Percentiles rank a stretch among this genome's conserved stretches.
Evolutionary conservation across 2,113 vertebrate species (phyloP).

Genomic region (Megaleporinus macrocephalus): DNA sequence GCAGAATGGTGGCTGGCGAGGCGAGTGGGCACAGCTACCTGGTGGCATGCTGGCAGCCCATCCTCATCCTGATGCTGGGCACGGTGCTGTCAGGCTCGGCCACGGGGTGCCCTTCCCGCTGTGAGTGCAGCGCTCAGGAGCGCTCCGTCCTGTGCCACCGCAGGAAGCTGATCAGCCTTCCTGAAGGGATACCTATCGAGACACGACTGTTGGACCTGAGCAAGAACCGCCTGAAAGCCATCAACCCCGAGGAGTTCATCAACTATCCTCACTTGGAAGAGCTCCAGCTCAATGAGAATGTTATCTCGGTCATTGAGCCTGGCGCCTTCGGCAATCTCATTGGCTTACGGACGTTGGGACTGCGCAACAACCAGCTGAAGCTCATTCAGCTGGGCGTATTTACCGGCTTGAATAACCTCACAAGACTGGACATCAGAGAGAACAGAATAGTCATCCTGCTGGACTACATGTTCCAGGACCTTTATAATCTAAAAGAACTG

Average conservation of each 20-base stretch:
- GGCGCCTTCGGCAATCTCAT: constrained; percentile 95
- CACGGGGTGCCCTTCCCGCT: constrained; percentile 94
- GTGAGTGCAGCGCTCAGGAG: constrained; percentile 95
- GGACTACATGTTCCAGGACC: constrained; percentile 98
- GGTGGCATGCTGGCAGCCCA: constrained; percentile 98
- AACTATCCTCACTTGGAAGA: constrained; percentile 95
- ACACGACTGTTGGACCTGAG: constrained; percentile 92
- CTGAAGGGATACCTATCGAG: constrained; percentile 95
- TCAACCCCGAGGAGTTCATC: constrained; percentile 95
- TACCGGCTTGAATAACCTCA: constrained; percentile 95
- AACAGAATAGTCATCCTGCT: constrained; percentile 98
- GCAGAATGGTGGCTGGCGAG: constrained; percentile 91
- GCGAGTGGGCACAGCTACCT: constrained; percentile 92
- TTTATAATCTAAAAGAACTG: constrained; percentile 94
- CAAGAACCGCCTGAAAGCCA: constrained; percentile 93
- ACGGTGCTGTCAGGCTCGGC: constrained; percentile 94
- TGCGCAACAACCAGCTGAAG: constrained; percentile 95
- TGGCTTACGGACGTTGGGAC: constrained; percentile 91
- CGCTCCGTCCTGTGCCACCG: constrained; percentile 94
- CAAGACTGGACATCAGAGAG: constrained; percentile 96
- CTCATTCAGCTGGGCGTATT: constrained; percentile 96
- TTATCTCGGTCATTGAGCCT: constrained; percentile 92
- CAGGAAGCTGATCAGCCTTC: constrained; percentile 86
- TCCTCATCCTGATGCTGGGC: constrained; percentile 95
- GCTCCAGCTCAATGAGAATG: constrained; percentile 95